Evolutionary conservation across 53 echinoderm and acorn worm genomes (phyloP).

Genomic region (Holothuria scabra): DNA sequence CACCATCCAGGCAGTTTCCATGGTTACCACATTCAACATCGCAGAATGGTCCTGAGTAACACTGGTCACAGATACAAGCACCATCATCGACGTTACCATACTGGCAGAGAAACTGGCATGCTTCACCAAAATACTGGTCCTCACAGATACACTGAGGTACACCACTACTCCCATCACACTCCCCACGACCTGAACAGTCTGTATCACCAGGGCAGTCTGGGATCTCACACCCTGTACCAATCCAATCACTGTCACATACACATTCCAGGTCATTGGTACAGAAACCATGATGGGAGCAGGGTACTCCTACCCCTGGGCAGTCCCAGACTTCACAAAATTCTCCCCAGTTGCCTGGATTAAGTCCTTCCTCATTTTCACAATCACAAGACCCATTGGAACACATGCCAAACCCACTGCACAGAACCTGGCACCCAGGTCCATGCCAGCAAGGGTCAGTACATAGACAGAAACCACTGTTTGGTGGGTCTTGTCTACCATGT

Average conservation of each 20-base stretch:
- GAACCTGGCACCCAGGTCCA: slow-evolving; percentile 69
- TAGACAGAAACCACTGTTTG: slow-evolving; percentile 77
- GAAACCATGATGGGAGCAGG: slow-evolving; percentile 78
- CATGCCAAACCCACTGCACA: slow-evolving; percentile 67
- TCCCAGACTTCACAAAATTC: slow-evolving; percentile 66
- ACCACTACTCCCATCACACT: slow-evolving; percentile 70
- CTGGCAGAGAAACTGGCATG: slow-evolving; percentile 72
- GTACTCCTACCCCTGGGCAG: slow-evolving; percentile 74
- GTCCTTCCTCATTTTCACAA: slow-evolving; percentile 44
- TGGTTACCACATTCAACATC: slow-evolving; percentile 78
- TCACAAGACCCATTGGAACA: slow-evolving; percentile 60
- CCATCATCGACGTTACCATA: slow-evolving; percentile 66
- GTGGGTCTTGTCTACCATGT: slow-evolving; percentile 76
- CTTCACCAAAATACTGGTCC: slow-evolving; percentile 67
- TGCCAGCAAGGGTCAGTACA: slow-evolving; percentile 92
- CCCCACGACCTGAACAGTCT: slow-evolving; percentile 70
- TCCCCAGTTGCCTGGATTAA: slow-evolving; percentile 74
- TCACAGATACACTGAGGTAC: slow-evolving; percentile 73
- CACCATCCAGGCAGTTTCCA: slow-evolving; percentile 65
- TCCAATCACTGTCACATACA: slow-evolving; percentile 72
- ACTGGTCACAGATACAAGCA: slow-evolving; percentile 70
- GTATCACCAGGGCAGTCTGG: slow-evolving; percentile 80
- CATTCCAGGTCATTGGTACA: slow-evolving; percentile 66
- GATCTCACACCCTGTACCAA: slow-evolving; percentile 73
- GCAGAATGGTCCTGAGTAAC: slow-evolving; percentile 83